A percentile compares a stretch with the other conserved stretches of the same genome.
These are phyloP conservation scores for Sylvicola cinctus DNA, from an alignment of 2,888 invertebrate genomes.

Conservation along the genomic window DNA sequence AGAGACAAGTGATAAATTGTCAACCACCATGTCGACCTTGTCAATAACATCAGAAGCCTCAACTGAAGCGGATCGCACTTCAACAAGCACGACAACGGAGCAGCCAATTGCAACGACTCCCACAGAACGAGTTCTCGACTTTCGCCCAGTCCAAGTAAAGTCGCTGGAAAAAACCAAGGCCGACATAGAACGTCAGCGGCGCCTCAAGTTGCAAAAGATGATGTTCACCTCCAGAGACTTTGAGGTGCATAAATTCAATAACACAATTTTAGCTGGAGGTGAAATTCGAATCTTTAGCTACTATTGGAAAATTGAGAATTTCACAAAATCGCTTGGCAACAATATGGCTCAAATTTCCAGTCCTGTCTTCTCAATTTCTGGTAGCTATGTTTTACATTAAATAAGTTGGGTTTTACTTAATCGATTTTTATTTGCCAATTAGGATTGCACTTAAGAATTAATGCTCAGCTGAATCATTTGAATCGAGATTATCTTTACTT, in stretches of 20 bases:
- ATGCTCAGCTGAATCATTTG: slow-evolving; percentile 22
- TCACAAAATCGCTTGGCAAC: slow-evolving; percentile 14
- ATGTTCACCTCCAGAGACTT: slow-evolving; percentile 5
- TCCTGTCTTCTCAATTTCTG: slow-evolving; percentile 16
- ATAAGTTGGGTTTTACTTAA: neutral
- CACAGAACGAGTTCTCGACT: no score
- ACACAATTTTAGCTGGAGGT: slow-evolving; percentile 9
- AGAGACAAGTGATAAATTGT: no score
- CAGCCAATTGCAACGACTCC: no score
- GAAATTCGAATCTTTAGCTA: slow-evolving; percentile 21
- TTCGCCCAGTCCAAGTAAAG: no score
- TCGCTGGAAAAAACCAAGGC: no score
- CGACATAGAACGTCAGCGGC: no score
- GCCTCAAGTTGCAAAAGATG: neutral
- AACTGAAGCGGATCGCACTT: no score
- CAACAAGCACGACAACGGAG: no score
- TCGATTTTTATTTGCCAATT: slow-evolving; percentile 9
- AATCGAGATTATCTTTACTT: slow-evolving; percentile 19
- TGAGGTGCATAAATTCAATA: slow-evolving; percentile 9
- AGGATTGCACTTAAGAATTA: slow-evolving; percentile 19
- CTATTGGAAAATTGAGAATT: slow-evolving; percentile 24
- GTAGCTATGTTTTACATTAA: slow-evolving; percentile 3
- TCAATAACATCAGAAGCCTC: no score
- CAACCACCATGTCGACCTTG: no score
- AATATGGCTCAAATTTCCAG: slow-evolving; percentile 14